A percentile compares a stretch with the other conserved stretches of the same genome.
phyloP scores from a whole-genome alignment of 2,113 vertebrate genomes.

The Salvelinus alpinus region DNA sequence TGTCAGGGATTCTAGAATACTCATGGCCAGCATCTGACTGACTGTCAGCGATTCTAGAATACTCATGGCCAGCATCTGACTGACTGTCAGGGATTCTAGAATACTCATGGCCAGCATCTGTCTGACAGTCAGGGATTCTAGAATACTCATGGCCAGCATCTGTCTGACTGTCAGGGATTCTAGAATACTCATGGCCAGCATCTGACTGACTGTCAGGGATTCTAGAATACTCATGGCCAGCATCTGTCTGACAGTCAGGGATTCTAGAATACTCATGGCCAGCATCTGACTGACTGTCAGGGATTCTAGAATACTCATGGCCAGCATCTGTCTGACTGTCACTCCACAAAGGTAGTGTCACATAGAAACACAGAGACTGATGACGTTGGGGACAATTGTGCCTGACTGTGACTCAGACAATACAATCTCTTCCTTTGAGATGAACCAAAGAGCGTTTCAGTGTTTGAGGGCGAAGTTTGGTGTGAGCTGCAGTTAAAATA shows the following conservation, averaged over 20 bases:
- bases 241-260: background rate
- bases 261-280: background rate
- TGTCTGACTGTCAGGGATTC: too few species aligned
- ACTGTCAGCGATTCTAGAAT: background rate
- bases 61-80: too few species aligned
- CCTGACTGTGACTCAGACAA: too few species aligned
- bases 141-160: background rate
- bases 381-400: background rate
- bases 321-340: background rate
- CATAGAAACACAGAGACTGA: background rate
- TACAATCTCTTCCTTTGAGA: background rate
- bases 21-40: too few species aligned
- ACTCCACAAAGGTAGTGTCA: background rate
- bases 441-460: background rate
- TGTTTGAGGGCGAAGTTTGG: background rate
- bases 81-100: background rate
- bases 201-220: background rate
- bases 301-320: background rate
- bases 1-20: background rate
- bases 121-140: background rate
- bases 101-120: too few species aligned
- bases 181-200: background rate
- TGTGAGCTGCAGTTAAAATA: background rate
- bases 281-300: too few species aligned
- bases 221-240: background rate